Percentiles rank a stretch among this genome's conserved stretches.
Evolutionary conservation across 2,113 vertebrate species (phyloP).

Genomic region (Alectura lathami): DNA sequence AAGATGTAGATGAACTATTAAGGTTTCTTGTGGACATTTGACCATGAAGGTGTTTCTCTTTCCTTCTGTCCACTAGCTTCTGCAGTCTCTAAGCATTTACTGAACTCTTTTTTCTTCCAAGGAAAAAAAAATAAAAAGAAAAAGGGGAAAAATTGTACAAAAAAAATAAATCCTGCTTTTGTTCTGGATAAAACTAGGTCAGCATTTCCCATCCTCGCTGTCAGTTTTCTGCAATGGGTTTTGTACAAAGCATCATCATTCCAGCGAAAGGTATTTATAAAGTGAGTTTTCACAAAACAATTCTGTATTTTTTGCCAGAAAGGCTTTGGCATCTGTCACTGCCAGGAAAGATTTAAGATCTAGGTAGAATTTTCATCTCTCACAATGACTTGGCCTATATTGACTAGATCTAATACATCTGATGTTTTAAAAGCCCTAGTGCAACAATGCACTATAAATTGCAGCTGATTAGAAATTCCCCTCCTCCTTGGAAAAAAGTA

Average conservation of each 20-base stretch:
- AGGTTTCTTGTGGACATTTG: not conserved
- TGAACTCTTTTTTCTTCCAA: slow-evolving; percentile 40
- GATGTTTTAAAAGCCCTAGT: slow-evolving; percentile 20
- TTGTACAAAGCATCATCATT: slow-evolving; percentile 41
- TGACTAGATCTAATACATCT: slow-evolving; percentile 29
- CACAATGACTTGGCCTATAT: slow-evolving; percentile 45
- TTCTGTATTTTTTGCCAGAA: not conserved
- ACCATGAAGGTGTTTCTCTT: not conserved
- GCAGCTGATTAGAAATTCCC: not conserved
- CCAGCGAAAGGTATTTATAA: slow-evolving; percentile 57
- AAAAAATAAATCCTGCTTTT: slow-evolving; percentile 71
- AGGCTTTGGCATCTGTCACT: slow-evolving; percentile 54
- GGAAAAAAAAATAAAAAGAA: not conserved
- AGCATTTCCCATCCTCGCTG: slow-evolving; percentile 12
- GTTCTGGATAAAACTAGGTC: slow-evolving; percentile 70
- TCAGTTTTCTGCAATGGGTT: slow-evolving; percentile 37
- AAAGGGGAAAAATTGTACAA: not conserved
- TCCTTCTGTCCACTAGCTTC: not conserved
- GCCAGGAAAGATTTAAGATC: slow-evolving; percentile 55
- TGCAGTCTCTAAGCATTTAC: slow-evolving; percentile 30
- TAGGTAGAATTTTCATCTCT: slow-evolving; percentile 54
- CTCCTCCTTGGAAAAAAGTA: not conserved
- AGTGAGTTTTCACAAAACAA: slow-evolving; percentile 52
- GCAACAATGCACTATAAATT: not conserved
- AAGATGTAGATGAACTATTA: not conserved